phyloP scores from a whole-genome alignment of 2,113 vertebrate genomes.

The Cyprinodon brontotheroides region DNA sequence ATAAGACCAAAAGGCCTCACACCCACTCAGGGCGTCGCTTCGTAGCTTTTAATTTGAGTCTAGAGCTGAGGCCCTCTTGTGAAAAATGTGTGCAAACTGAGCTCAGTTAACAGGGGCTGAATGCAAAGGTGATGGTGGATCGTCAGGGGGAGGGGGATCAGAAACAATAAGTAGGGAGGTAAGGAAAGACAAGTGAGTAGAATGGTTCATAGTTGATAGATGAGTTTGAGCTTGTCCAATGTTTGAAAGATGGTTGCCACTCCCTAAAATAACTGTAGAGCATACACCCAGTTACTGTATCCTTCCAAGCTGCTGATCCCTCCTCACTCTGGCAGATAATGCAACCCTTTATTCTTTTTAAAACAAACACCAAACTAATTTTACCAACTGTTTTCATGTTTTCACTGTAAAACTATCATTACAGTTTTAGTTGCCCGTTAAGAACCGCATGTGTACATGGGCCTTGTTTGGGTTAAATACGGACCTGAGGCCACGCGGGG shows the following conservation, averaged over 20 bases:
- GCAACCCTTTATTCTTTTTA: not conserved
- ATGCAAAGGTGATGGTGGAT: not conserved
- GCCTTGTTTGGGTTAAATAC: not conserved
- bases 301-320: constrained; percentile 1
- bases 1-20: constrained; percentile 31
- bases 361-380: not conserved
- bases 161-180: not conserved
- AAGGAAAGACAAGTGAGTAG: not conserved
- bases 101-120: not conserved
- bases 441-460: not conserved
- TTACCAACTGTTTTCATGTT: not conserved
- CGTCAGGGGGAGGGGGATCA: not conserved
- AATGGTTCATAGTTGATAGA: constrained; percentile 30
- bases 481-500: constrained; percentile 5
- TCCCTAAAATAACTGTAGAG: constrained; percentile 74
- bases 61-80: not conserved
- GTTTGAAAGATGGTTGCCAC: constrained; percentile 50
- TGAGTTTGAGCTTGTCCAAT: constrained; percentile 70
- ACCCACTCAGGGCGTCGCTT: constrained; percentile 59
- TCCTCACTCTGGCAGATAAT: not conserved
- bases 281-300: constrained; percentile 27
- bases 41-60: constrained; percentile 52
- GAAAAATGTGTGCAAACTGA: constrained; percentile 19
- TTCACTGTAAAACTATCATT: not conserved
- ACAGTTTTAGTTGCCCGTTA: not conserved